Conservation (phyloP, 2,113 vertebrate species). For the Daboia siamensis region DNA sequence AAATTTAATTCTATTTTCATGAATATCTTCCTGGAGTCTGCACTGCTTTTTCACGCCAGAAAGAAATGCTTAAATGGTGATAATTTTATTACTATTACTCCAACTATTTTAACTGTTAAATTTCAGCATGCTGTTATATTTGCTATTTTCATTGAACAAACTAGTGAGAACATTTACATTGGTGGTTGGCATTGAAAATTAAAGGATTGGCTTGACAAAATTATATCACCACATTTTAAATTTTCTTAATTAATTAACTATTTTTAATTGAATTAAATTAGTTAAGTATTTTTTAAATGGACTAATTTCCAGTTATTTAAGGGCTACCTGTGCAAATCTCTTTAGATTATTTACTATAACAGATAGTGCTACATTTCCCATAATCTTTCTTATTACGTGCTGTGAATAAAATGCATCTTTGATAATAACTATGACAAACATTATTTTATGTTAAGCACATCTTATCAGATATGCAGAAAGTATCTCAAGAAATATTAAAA, state of each 20-base stretch:
- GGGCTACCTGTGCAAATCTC: neutral
- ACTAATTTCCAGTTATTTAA: neutral
- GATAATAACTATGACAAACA: neutral
- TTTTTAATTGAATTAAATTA: neutral
- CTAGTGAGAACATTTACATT: neutral
- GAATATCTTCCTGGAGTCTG: neutral
- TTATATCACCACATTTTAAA: neutral
- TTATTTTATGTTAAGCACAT: neutral
- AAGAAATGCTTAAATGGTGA: neutral
- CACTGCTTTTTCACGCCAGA: neutral
- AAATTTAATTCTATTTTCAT: neutral
- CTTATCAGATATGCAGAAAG: neutral
- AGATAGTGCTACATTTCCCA: neutral
- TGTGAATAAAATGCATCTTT: neutral
- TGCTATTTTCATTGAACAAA: neutral
- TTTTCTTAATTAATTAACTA: neutral
- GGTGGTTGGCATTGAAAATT: neutral
- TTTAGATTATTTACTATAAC: neutral
- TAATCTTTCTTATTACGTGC: neutral
- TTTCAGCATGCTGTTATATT: neutral
- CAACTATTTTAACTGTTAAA: neutral
- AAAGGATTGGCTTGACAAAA: neutral
- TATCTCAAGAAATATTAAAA: neutral
- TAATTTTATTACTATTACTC: neutral
- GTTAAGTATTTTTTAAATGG: neutral